phyloP scores from a whole-genome alignment of 2,113 vertebrate species.

The Andinoacara biseriatus region DNA sequence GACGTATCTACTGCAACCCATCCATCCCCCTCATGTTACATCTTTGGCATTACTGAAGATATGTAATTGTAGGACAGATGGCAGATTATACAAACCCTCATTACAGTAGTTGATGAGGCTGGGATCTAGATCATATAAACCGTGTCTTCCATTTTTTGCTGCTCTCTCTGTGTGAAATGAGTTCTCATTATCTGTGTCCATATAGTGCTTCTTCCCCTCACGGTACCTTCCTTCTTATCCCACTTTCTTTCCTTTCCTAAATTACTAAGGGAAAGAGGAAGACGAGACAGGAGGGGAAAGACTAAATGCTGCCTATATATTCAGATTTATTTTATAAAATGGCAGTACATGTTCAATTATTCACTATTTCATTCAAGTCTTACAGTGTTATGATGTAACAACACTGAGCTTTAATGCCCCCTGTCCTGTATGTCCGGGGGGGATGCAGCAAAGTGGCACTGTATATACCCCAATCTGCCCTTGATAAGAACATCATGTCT shows the following conservation, averaged over 20 bases:
- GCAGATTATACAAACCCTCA: slow-evolving; percentile 67
- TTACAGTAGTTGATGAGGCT: slow-evolving; percentile 60
- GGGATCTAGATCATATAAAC: slow-evolving; percentile 55
- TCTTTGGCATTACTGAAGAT: slow-evolving; percentile 34
- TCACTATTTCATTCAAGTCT: not conserved
- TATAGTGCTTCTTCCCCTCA: slow-evolving; percentile 11
- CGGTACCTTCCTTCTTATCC: not conserved
- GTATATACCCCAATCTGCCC: slow-evolving; percentile 29
- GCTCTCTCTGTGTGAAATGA: slow-evolving; percentile 38
- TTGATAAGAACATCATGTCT: slow-evolving; percentile 60
- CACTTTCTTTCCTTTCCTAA: not conserved
- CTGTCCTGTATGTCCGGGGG: slow-evolving; percentile 18
- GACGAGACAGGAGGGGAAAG: not conserved
- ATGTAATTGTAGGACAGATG: slow-evolving; percentile 66
- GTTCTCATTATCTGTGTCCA: slow-evolving; percentile 37
- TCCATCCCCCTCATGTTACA: slow-evolving; percentile 37
- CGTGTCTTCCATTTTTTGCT: slow-evolving; percentile 28
- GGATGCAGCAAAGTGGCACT: slow-evolving; percentile 8
- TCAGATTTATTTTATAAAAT: not conserved
- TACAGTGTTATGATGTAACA: not conserved
- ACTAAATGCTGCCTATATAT: not conserved
- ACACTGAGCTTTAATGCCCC: slow-evolving; percentile 27
- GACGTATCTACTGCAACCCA: slow-evolving; percentile 5
- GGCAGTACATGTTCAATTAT: not conserved
- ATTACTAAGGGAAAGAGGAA: slow-evolving; percentile 3